These are phyloP conservation scores for Calliopum simillimum DNA, from an alignment of 2,888 invertebrate species.

Conservation along the genomic window DNA sequence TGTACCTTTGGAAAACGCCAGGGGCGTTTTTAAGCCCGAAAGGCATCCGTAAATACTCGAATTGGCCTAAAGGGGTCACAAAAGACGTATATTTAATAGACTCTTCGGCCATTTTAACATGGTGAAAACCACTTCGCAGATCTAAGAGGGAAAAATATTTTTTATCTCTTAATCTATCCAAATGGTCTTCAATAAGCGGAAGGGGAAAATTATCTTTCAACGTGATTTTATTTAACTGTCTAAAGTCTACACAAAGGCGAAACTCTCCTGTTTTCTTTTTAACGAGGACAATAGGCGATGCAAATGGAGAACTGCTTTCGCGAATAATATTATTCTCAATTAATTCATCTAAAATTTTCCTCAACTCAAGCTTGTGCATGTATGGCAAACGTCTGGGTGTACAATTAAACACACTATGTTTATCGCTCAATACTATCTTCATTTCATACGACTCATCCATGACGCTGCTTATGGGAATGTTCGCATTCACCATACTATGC, in stretches of 20 bases:
- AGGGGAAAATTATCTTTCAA: slow-evolving; percentile 50
- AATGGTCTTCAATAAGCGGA: slow-evolving; percentile 54
- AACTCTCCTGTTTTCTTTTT: slow-evolving; percentile 41
- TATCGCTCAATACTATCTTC: too few species aligned
- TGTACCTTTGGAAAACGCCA: slow-evolving; percentile 50
- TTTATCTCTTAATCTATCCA: slow-evolving; percentile 52
- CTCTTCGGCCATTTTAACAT: slow-evolving; percentile 51
- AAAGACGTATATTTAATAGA: slow-evolving; percentile 55
- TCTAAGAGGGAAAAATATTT: slow-evolving; percentile 53
- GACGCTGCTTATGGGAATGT: too few species aligned
- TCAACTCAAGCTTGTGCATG: too few species aligned
- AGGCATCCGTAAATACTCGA: slow-evolving; percentile 53
- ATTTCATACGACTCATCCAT: too few species aligned
- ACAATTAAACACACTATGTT: too few species aligned
- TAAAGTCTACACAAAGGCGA: slow-evolving; percentile 51
- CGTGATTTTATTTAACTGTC: slow-evolving; percentile 43
- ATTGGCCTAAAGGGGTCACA: slow-evolving; percentile 54
- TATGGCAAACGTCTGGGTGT: too few species aligned
- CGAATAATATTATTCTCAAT: too few species aligned
- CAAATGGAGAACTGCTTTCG: too few species aligned
- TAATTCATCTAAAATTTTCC: too few species aligned
- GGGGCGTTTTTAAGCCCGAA: slow-evolving; percentile 61
- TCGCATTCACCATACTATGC: too few species aligned
- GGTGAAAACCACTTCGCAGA: slow-evolving; percentile 58
- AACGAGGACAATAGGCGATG: slow-evolving; percentile 32